Evolutionary conservation across 1,140 invertebrate genomes (phyloP).

Genomic region (Coelopa frigida): DNA sequence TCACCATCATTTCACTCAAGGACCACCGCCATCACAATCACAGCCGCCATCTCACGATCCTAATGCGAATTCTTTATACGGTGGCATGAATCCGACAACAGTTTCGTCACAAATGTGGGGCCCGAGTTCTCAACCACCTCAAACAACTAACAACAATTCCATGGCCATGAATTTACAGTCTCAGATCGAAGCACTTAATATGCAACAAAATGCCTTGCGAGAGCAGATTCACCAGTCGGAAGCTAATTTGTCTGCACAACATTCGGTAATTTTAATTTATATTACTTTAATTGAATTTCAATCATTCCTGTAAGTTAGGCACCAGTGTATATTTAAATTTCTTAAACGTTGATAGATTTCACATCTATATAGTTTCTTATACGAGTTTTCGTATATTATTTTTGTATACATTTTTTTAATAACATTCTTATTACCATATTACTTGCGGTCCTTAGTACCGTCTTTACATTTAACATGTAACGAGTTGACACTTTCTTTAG

Average conservation of each 20-base stretch:
- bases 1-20: conserved; percentile 25
- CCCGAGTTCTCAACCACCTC: conserved; percentile 21
- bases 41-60: conserved; percentile 9
- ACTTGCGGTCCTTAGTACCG: too few relatives aligned
- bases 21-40: conserved; percentile 5
- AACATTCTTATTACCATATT: too few relatives aligned
- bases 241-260: conserved; percentile 87
- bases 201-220: conserved; percentile 72
- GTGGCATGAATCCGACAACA: conserved; percentile 6
- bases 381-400: too few relatives aligned
- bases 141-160: conserved; percentile 27
- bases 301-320: too few relatives aligned
- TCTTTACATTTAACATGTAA: too few relatives aligned
- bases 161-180: conserved; percentile 31
- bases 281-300: too few relatives aligned
- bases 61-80: conserved; percentile 10
- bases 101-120: too few relatives aligned
- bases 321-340: too few relatives aligned
- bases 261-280: conserved; percentile 55
- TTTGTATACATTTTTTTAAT: too few relatives aligned
- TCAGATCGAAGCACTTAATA: conserved; percentile 49
- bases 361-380: too few relatives aligned
- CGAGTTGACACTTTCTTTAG: too few relatives aligned
- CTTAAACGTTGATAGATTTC: too few relatives aligned
- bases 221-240: conserved; percentile 93